A percentile compares a stretch with the other conserved stretches of the same genome.
Evolutionary conservation across 2,888 invertebrate genomes (phyloP).

Genomic region (Thelaira solivaga): DNA sequence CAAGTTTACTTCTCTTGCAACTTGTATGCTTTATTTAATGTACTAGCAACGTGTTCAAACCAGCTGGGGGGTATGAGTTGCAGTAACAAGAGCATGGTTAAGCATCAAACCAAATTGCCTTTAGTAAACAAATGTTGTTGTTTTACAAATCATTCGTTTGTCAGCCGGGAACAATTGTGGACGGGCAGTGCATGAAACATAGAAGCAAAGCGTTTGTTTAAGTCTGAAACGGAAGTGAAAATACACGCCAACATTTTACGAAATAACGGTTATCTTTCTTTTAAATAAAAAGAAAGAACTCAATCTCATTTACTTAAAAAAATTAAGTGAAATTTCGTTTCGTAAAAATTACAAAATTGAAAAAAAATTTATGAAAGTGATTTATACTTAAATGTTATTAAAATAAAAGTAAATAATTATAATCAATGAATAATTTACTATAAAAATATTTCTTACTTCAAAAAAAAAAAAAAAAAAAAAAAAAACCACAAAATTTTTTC

Average conservation of each 20-base stretch:
- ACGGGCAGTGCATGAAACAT: not conserved
- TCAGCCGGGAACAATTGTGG: slow-evolving; percentile 38
- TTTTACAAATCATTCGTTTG: slow-evolving; percentile 47
- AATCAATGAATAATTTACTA: too few species aligned
- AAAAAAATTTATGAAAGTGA: too few species aligned
- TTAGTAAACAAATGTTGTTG: not conserved
- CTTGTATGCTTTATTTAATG: not conserved
- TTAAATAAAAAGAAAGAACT: too few species aligned
- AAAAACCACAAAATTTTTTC: too few species aligned
- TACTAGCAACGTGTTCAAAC: slow-evolving; percentile 9
- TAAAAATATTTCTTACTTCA: too few species aligned
- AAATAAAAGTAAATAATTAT: too few species aligned
- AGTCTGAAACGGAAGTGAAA: slow-evolving; percentile 23
- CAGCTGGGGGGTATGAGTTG: slow-evolving; percentile 12
- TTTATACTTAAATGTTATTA: too few species aligned
- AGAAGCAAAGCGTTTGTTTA: not conserved
- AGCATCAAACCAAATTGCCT: not conserved
- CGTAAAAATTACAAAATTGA: too few species aligned
- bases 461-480: too few species aligned
- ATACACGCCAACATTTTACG: not conserved
- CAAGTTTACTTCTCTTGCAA: slow-evolving; percentile 1
- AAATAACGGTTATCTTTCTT: slow-evolving; percentile 38
- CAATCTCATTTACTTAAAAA: too few species aligned
- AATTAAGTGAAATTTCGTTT: too few species aligned
- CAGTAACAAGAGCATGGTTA: not conserved